A percentile compares a stretch with the other conserved stretches of the same genome.
These are phyloP conservation scores for Zaprionus davidi DNA, from an alignment of 1,140 invertebrate species.

Conservation along the genomic window DNA sequence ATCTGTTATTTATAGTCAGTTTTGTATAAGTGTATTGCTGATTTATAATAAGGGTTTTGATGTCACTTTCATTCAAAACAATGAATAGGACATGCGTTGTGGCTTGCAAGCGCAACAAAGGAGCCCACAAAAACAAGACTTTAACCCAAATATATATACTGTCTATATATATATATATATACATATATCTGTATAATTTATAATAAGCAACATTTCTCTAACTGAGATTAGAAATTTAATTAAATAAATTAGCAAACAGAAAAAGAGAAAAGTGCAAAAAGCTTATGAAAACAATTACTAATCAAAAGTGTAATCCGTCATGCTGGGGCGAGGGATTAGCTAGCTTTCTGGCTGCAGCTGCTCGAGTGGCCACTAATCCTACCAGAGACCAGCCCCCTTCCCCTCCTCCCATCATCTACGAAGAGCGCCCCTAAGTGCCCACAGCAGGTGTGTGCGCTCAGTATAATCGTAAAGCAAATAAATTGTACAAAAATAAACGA, in stretches of 20 bases:
- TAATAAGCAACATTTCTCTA: no score
- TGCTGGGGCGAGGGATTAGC: neutral
- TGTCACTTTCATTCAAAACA: no score
- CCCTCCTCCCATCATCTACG: neutral
- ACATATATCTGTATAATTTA: no score
- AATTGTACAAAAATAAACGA: constrained; percentile 39
- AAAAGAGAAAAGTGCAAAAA: neutral
- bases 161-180: no score
- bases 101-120: no score
- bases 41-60: no score
- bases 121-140: no score
- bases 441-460: constrained; percentile 1
- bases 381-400: neutral
- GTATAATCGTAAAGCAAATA: constrained; percentile 52
- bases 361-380: neutral
- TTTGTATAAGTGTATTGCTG: no score
- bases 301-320: neutral
- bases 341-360: neutral
- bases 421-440: neutral
- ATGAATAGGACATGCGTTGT: no score
- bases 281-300: neutral
- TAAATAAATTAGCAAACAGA: neutral
- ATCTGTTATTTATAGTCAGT: neutral
- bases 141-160: no score
- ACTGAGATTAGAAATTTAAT: neutral